A percentile compares a stretch with the other conserved stretches of the same genome.
These are phyloP conservation scores for Cydia pomonella DNA, from an alignment of 1,140 invertebrate genomes.

Conservation along the genomic window DNA sequence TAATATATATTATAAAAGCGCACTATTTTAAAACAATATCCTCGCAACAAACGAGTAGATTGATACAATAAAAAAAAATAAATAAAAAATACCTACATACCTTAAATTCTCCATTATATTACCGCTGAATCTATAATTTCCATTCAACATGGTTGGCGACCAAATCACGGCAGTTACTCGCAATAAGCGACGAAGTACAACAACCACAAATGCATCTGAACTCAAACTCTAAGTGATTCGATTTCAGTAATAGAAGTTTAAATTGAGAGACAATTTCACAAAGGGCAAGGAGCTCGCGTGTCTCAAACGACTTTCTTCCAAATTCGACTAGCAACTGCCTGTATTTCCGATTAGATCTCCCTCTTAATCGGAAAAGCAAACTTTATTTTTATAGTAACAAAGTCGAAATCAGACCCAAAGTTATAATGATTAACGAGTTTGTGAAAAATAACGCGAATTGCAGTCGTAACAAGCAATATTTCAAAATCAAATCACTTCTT, in stretches of 20 bases:
- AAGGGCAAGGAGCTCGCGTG: constrained; percentile 32
- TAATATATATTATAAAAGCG: too few relatives aligned
- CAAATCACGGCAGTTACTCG: not conserved
- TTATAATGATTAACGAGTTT: not conserved
- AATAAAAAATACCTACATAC: too few relatives aligned
- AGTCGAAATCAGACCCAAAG: not conserved
- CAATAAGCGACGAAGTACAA: not conserved
- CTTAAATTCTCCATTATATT: too few relatives aligned
- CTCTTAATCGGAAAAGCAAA: not conserved
- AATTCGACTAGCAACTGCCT: constrained; percentile 9
- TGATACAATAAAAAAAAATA: too few relatives aligned
- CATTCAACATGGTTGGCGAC: not conserved
- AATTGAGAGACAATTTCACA: constrained; percentile 39
- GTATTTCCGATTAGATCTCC: not conserved
- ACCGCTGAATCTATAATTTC: not conserved
- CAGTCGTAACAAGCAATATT: constrained; percentile 40
- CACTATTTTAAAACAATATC: too few relatives aligned
- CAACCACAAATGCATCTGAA: constrained; percentile 8
- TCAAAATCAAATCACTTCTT: constrained; percentile 42
- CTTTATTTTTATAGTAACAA: not conserved
- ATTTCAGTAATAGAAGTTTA: constrained; percentile 41
- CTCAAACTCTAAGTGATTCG: constrained; percentile 37
- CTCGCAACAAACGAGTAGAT: too few relatives aligned
- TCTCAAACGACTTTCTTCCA: constrained; percentile 21
- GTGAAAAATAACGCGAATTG: constrained; percentile 1